Conservation (phyloP, 2,797 vertebrate species). For the Thunnus albacares region DNA sequence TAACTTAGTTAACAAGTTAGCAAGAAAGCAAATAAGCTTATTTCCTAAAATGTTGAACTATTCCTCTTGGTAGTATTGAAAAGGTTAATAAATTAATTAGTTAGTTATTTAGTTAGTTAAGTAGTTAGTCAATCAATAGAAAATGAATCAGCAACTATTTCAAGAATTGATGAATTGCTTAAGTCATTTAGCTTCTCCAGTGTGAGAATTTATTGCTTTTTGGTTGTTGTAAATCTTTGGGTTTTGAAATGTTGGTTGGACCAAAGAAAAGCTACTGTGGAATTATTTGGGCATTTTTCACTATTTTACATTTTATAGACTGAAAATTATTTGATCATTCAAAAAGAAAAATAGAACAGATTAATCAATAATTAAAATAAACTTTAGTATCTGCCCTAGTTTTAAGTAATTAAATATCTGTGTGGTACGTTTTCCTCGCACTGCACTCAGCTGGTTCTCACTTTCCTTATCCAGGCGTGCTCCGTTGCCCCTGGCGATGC, state of each 20-base stretch:
- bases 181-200: background rate
- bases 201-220: background rate
- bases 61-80: too few relatives aligned
- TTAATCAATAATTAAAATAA: too few relatives aligned
- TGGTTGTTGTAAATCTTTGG: background rate
- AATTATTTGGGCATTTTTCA: too few relatives aligned
- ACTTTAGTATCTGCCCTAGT: background rate
- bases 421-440: background rate
- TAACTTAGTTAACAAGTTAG: too few relatives aligned
- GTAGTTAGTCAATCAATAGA: too few relatives aligned
- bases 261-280: too few relatives aligned
- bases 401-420: background rate
- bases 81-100: too few relatives aligned
- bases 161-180: background rate
- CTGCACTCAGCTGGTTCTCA: background rate
- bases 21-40: too few relatives aligned
- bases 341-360: background rate
- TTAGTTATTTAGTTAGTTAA: too few relatives aligned
- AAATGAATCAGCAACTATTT: too few relatives aligned
- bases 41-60: too few relatives aligned
- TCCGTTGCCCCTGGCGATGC: slow-evolving; percentile 85
- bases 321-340: background rate
- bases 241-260: background rate
- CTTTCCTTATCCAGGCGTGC: slow-evolving; percentile 76
- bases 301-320: too few relatives aligned